Percentiles rank a stretch among this genome's conserved stretches.
phyloP scores from a whole-genome alignment of 2,797 vertebrate species.

The Chelidonichthys spinosus region DNA sequence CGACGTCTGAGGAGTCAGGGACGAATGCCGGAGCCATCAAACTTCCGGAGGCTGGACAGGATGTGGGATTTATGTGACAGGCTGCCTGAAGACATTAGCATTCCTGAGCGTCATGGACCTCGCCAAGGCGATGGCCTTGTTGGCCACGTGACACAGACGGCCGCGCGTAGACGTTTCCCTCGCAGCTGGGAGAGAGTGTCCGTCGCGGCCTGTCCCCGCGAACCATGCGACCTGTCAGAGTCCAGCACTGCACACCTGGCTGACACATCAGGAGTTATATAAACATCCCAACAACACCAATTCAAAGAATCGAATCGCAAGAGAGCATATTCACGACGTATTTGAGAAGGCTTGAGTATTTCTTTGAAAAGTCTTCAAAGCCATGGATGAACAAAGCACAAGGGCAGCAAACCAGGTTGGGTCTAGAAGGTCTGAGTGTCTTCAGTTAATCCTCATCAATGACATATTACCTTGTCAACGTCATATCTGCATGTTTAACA shows the following conservation, averaged over 20 bases:
- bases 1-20: constrained; percentile 58
- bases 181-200: constrained; percentile 40
- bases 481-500: background rate
- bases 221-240: constrained; percentile 58
- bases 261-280: constrained; percentile 39
- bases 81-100: constrained; percentile 79
- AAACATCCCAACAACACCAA: constrained; percentile 22
- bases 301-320: too few species aligned
- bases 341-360: too few species aligned
- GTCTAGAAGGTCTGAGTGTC: background rate
- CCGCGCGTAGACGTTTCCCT: constrained; percentile 19
- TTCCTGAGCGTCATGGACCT: constrained; percentile 64
- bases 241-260: constrained; percentile 53
- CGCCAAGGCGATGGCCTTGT: constrained; percentile 40
- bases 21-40: constrained; percentile 56
- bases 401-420: background rate
- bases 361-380: background rate
- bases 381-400: background rate
- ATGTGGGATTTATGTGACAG: constrained; percentile 81
- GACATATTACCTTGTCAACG: background rate
- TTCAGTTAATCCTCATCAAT: background rate
- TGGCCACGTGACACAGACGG: constrained; percentile 47
- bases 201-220: constrained; percentile 52
- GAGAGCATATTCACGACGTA: too few species aligned
- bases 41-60: constrained; percentile 59